Conservation (phyloP, 2,113 vertebrate species). For the Psephotus haematonotus region DNA sequence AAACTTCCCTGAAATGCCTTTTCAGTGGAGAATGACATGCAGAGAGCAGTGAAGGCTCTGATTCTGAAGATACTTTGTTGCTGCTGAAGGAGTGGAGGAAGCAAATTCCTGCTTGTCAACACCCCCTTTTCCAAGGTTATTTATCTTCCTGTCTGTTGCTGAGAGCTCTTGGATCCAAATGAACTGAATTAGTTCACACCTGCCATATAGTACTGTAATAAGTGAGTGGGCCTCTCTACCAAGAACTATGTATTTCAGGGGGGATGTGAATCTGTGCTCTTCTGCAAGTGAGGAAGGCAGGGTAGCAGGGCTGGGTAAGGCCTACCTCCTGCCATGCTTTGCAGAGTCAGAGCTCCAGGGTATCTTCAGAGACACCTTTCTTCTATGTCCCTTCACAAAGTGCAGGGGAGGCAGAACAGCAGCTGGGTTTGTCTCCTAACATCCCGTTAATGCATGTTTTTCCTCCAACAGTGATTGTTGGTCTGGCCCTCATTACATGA, state of each 20-base stretch:
- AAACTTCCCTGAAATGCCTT: not conserved
- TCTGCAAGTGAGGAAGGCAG: not conserved
- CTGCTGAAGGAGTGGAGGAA: not conserved
- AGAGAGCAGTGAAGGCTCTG: not conserved
- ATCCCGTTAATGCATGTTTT: not conserved
- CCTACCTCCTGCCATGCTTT: not conserved
- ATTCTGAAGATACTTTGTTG: not conserved
- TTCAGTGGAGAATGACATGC: not conserved
- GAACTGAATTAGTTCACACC: not conserved
- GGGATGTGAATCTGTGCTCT: not conserved
- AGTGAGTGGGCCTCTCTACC: not conserved
- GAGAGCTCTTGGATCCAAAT: slow-evolving; percentile 34
- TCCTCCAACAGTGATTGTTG: not conserved
- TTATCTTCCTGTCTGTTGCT: slow-evolving; percentile 34
- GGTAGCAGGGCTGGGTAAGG: not conserved
- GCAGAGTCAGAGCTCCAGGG: not conserved
- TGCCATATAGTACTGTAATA: not conserved
- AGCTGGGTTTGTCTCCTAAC: not conserved
- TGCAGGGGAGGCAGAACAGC: not conserved
- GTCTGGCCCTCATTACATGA: not conserved
- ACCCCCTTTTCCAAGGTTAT: slow-evolving; percentile 22
- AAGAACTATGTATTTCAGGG: not conserved
- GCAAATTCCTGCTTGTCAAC: slow-evolving; percentile 30
- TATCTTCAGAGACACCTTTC: not conserved
- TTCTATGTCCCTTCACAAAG: not conserved